Base-by-base conservation (phyloP, 2,797 vertebrate genomes). In the Tarsius wallacei region DNA sequence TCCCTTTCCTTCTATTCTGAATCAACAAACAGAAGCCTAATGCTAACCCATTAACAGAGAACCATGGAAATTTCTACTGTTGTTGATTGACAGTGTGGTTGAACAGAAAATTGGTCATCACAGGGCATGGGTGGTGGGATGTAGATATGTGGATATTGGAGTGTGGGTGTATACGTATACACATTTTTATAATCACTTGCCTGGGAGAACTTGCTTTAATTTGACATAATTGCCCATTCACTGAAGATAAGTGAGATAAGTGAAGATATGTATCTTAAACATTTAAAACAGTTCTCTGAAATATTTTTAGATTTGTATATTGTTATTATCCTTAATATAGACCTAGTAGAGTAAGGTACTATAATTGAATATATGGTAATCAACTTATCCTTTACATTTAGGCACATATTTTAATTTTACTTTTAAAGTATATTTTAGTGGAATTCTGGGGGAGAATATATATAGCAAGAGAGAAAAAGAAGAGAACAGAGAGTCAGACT, bases 361-460 rank as follows among this genome's bases (percentile, higher is more conserved):
- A 61, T 86, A 91, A 85, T 91, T 93, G 88, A 94, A 68, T 88
- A 31, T 49, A 51, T 96, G 68, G 26, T 55, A 93, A 91, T 80
- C 51, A 94, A 51, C 53, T 90, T 91, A 64, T 92, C 51, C 55
- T 87, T 91, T 94, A 97, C 93, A 87, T 90, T 96, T 96, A 91
- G 22, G 33, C 57, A 51, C 19, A 71, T 22, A 88, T 66, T 90
- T 92, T 96, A 66, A 87, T 83, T 95, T 95, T 94, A 82, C 21
- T 80, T 90, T 93, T 85, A 73, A 95, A 94, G 81, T 7, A 59
- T 88, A 4, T 89, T 86, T 96, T 61, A 88, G 11, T 70, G 70
- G 42, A 94, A 90, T 86, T 24, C 49, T 74, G 24, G 17, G 8
- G 10, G 28, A 70, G 9, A 80, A 73, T 13, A 31, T 24, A 57